These are phyloP conservation scores for Ovis aries DNA, from an alignment of 2,113 vertebrate species.

Conservation along the genomic window DNA sequence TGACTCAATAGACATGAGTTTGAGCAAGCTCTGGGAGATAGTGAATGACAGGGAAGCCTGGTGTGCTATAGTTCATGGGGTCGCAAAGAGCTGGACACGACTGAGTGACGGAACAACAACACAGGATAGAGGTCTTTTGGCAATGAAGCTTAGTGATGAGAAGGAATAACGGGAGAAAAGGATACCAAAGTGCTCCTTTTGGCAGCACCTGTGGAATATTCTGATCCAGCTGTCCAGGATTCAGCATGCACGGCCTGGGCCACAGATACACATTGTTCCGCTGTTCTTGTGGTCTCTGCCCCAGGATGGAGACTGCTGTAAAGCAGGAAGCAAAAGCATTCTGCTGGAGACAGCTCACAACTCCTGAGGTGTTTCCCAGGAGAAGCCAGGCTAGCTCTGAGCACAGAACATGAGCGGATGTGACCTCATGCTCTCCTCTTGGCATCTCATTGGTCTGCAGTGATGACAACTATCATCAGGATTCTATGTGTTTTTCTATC, in stretches of 20 bases:
- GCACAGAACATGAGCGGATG: neutral
- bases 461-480: no score
- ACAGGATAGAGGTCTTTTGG: neutral
- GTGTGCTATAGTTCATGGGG: neutral
- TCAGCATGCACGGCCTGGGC: neutral
- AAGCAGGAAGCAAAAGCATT: no score
- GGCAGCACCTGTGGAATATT: neutral
- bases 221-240: neutral
- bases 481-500: neutral
- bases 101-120: neutral
- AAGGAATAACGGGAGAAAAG: neutral
- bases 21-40: neutral
- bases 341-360: neutral
- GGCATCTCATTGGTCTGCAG: neutral
- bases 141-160: neutral
- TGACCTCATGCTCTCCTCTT: neutral
- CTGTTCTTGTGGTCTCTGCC: neutral
- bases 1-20: neutral
- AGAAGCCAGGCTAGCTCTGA: neutral
- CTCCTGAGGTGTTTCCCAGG: accelerated
- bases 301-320: neutral
- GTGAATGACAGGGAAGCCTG: neutral
- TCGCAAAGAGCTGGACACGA: accelerated
- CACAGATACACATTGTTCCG: neutral
- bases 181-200: neutral